These are phyloP conservation scores for Nasonia oneida DNA, from an alignment of 2,888 invertebrate species.

Conservation along the genomic window DNA sequence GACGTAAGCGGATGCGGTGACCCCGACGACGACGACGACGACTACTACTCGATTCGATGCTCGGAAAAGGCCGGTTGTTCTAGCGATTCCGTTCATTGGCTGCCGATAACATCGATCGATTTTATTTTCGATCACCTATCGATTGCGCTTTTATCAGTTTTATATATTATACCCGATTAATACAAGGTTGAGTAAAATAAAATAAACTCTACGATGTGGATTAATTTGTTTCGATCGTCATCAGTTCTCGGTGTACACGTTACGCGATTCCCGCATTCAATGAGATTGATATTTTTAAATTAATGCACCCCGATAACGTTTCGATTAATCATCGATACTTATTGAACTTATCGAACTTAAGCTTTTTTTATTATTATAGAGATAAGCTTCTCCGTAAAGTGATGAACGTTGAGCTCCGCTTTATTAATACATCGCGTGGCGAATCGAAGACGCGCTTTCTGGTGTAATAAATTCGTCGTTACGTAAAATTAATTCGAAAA, in stretches of 20 bases:
- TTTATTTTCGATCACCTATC: neutral
- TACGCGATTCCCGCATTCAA: neutral
- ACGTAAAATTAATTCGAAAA: neutral
- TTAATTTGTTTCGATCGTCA: neutral
- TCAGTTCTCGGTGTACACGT: neutral
- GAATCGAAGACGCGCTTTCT: neutral
- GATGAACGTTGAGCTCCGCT: conserved; percentile 1
- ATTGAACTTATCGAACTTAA: neutral
- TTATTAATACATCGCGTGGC: neutral
- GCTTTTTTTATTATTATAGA: too few species aligned
- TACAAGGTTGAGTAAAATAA: too few species aligned
- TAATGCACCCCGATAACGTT: conserved; percentile 35
- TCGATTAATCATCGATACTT: conserved; percentile 11
- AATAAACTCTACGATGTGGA: neutral
- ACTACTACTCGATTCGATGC: neutral
- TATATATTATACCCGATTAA: neutral
- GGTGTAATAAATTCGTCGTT: conserved; percentile 32
- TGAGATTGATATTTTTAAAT: conserved; percentile 25
- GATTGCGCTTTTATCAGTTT: neutral
- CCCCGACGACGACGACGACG: conserved; percentile 65
- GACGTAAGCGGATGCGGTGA: conserved; percentile 78
- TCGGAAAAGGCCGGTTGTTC: neutral
- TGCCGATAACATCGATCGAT: neutral
- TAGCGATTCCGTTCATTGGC: neutral
- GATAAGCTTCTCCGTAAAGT: conserved; percentile 18